Percentiles rank a stretch among this genome's conserved stretches.
Evolutionary conservation across 2,113 vertebrate species (phyloP).

Genomic region (Leptobrachium leishanense): DNA sequence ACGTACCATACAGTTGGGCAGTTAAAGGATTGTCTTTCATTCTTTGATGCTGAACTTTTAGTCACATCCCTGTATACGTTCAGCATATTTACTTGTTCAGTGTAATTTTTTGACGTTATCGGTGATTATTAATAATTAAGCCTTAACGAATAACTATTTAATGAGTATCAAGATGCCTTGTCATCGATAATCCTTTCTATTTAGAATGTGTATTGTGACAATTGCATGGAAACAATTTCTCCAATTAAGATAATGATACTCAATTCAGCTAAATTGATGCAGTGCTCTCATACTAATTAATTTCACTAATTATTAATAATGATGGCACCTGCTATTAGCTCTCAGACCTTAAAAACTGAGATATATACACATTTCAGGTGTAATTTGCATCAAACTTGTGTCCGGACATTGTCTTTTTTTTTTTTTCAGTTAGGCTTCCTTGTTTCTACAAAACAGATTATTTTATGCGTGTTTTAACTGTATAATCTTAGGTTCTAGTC

Average conservation of each 20-base stretch:
- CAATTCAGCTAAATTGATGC: background rate
- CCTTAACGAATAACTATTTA: background rate
- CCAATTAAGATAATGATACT: constrained; percentile 16
- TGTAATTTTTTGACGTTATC: background rate
- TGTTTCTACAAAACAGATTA: too few species aligned
- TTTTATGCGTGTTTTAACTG: too few species aligned
- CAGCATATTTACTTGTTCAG: background rate
- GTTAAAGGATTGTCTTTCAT: too few species aligned
- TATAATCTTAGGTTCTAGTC: too few species aligned
- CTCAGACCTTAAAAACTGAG: too few species aligned
- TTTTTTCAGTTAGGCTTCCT: too few species aligned
- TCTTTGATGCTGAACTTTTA: too few species aligned
- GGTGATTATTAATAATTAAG: background rate
- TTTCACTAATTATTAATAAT: background rate
- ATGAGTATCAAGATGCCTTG: background rate
- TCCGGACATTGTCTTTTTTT: too few species aligned
- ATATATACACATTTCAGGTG: too few species aligned
- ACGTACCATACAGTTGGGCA: too few species aligned
- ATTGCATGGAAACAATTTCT: background rate
- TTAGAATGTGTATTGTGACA: background rate
- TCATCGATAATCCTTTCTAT: background rate
- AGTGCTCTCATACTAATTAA: constrained; percentile 20
- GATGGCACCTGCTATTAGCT: background rate
- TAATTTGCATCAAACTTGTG: too few species aligned
- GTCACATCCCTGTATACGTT: background rate